Evolutionary conservation across 1,140 invertebrate genomes (phyloP), one percentile per base, ranked within the genome.

Genomic region (Drosophila kohkoa): DNA sequence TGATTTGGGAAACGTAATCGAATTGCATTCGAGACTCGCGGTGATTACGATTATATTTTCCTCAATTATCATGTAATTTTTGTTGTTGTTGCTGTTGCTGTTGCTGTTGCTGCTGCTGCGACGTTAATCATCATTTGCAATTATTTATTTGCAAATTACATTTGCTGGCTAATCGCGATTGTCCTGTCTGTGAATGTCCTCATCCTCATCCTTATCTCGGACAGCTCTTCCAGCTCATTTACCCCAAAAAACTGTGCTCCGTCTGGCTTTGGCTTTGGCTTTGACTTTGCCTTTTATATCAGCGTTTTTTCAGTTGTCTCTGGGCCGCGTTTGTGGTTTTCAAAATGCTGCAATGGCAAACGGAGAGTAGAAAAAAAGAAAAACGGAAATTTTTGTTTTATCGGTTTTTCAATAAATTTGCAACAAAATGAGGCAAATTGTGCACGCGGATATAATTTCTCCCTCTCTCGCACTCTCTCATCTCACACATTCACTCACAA

Each of bases 401-500:
- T 79, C 43, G 67, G 62, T 49, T 88, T 82, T 86, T 77, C 71
- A 82, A 82, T 82, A 87, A 87, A 79, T 86, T 82, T 82, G 75
- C 82, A 82, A 88, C 76, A 79, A 88, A 69, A 69, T 69, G 41
- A 46, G 65, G 65, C 57, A 74, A 68, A 60, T 74, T 69, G 41
- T 55, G 65, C 32, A 55, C 65, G 30, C 48, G 13, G 48, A 38
- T 35, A 49, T 54, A 32, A 54, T 54, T 54, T 32, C 28, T 8
- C 3, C 7, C 5, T 11, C 10, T 49, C 48, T 28, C 30, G 8
- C 8, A 8, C 35, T 38, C 35, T 10, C 35, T 38, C 35, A 25
- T 25, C 20, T 25, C 20, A 25, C 20, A 25, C 20, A 25, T 25
- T 25, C 20, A 3, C 20, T 25, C 20, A 25, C 20, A 25, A 0